Evolutionary conservation across 2,113 vertebrate species (phyloP).

Genomic region (Agapornis roseicollis): DNA sequence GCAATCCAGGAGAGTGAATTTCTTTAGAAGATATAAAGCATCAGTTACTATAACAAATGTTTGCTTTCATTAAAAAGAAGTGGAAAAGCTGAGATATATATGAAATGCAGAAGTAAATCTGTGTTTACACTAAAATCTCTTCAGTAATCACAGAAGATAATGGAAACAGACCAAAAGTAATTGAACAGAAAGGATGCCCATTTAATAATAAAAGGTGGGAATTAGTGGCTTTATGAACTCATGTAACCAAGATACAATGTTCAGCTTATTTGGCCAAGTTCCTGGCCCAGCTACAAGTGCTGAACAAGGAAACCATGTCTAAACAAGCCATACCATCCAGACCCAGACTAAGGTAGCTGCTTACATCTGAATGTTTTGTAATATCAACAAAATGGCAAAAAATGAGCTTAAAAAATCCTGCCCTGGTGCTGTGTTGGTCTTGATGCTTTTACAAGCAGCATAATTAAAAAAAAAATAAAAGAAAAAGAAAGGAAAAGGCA

Average conservation of each 20-base stretch:
- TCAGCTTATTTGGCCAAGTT: neutral
- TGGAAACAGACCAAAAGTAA: neutral
- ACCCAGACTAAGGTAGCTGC: neutral
- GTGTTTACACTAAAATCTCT: neutral
- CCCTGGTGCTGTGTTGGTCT: neutral
- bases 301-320: neutral
- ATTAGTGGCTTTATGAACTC: neutral
- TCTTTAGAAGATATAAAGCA: neutral
- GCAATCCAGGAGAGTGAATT: neutral
- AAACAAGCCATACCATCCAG: neutral
- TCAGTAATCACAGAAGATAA: neutral
- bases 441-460: neutral
- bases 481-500: neutral
- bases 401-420: neutral
- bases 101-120: neutral
- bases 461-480: neutral
- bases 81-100: neutral
- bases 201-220: neutral
- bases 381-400: neutral
- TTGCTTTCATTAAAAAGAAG: neutral
- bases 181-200: neutral
- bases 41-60: neutral
- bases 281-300: neutral
- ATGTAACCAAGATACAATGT: neutral
- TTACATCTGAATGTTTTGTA: neutral